These are phyloP conservation scores for Isurus oxyrinchus DNA, from an alignment of 2,113 vertebrate species.

Conservation along the genomic window DNA sequence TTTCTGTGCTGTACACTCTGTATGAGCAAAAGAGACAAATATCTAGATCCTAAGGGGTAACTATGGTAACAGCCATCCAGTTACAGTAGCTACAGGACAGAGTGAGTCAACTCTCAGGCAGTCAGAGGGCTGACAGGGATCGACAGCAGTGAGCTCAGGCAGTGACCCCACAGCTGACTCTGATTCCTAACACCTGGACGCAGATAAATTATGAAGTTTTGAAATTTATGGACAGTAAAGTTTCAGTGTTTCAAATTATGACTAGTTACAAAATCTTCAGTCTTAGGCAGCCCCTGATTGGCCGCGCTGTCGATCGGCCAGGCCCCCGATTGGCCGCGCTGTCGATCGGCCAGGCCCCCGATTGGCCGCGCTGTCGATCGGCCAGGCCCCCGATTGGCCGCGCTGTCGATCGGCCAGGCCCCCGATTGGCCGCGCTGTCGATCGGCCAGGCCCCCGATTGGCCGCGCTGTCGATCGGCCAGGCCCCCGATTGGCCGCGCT, in stretches of 20 bases:
- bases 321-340: not conserved
- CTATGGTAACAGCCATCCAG: too few relatives aligned
- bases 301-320: not conserved
- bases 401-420: not conserved
- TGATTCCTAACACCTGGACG: not conserved
- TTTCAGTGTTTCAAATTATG: not conserved
- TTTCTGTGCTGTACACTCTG: too few relatives aligned
- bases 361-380: not conserved
- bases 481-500: not conserved
- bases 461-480: not conserved
- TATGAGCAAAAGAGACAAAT: too few relatives aligned
- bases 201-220: not conserved
- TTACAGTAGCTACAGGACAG: not conserved
- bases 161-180: not conserved
- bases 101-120: not conserved
- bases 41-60: too few relatives aligned
- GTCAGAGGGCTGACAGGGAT: not conserved
- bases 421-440: not conserved
- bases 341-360: not conserved
- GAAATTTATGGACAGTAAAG: not conserved
- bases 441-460: not conserved
- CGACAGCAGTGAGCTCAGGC: not conserved
- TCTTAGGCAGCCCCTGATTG: not conserved
- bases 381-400: not conserved
- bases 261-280: not conserved